Base-by-base conservation (phyloP, 2,888 invertebrate species). In the Pyralis farinalis region DNA sequence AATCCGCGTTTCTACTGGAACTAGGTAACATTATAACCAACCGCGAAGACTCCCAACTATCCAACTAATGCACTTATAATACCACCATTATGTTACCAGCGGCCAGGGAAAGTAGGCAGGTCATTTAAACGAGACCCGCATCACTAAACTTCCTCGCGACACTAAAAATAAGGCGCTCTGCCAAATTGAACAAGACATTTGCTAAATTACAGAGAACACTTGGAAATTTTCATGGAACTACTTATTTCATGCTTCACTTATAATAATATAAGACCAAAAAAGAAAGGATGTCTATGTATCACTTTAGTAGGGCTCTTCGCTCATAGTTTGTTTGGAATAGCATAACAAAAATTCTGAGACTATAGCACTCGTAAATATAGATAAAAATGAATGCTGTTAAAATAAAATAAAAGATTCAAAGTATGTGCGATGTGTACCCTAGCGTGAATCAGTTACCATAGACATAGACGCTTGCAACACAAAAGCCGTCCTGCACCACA, bases 41-140 rank as follows among this genome's bases (percentile, higher is more conserved):
- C 58, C 51, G 47, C 62, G 59, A 56, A 71, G 71, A 63, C 55
- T 65, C 59, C 62, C 59, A 56, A 61, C 67, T 55, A 71, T 71
- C 70, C 63, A 53, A 57, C 72, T 83, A 85, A 86, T 83, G 84
- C 58, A 54, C 71, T 79, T 84, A 81, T 85, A 86, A 86, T 86
- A 67, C 63, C 58, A 58, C 52, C 63, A 78, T 76, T 71, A 79
- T 66, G 53, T 54, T 63, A 55, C 54, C 54, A 59, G 59, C 58
- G 52, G 43, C 43, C 47, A 52, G 74, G 66, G 82, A 84, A 84
- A 84, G 81, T 78, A 62, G 70, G 62, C 55, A 63, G 57, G 62
- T 67, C 63, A 59, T 72, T 70, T 67, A 66, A 72, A 72, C 63
- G 53, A 63, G 67, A 68, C 57, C 63, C 64, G 46, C 57, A 49